Conservation (phyloP, 2,888 invertebrate species). For the Agrochola lychnidis region DNA sequence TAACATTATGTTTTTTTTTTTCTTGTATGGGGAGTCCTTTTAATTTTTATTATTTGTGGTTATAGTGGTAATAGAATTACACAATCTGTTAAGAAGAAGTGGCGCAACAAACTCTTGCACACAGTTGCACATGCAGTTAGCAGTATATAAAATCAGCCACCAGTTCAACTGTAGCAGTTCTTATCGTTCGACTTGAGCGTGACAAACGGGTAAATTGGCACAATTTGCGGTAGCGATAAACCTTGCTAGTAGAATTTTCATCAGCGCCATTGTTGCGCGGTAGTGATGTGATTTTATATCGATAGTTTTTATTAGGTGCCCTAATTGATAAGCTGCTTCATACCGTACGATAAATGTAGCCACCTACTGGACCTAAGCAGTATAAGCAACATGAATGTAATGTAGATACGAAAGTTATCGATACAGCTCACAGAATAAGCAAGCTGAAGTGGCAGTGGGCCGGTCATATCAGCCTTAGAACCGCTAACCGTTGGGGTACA, state of each 20-base stretch:
- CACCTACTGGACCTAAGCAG: background rate
- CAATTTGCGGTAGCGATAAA: conserved; percentile 60
- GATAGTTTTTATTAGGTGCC: conserved; percentile 20
- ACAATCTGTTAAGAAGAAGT: background rate
- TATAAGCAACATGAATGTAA: background rate
- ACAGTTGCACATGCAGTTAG: background rate
- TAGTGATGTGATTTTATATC: conserved; percentile 52
- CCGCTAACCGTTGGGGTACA: too few species aligned
- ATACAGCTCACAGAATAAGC: too few species aligned
- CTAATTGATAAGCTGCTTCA: conserved; percentile 15
- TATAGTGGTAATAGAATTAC: too few species aligned
- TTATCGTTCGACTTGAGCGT: conserved; percentile 48
- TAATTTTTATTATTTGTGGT: too few species aligned
- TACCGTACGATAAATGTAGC: background rate
- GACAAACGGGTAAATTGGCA: conserved; percentile 61
- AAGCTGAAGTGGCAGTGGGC: too few species aligned
- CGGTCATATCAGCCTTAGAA: too few species aligned
- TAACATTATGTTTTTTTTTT: too few species aligned
- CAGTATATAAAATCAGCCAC: conserved; percentile 14
- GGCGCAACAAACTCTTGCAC: background rate
- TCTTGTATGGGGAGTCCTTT: too few species aligned
- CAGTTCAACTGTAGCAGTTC: conserved; percentile 15
- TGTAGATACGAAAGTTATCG: background rate
- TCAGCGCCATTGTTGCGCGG: conserved; percentile 59
- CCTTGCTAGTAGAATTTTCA: conserved; percentile 59